A percentile compares a stretch with the other conserved stretches of the same genome.
phyloP scores from a whole-genome alignment of 2,888 invertebrate species.

The Pelosia muscerda region DNA sequence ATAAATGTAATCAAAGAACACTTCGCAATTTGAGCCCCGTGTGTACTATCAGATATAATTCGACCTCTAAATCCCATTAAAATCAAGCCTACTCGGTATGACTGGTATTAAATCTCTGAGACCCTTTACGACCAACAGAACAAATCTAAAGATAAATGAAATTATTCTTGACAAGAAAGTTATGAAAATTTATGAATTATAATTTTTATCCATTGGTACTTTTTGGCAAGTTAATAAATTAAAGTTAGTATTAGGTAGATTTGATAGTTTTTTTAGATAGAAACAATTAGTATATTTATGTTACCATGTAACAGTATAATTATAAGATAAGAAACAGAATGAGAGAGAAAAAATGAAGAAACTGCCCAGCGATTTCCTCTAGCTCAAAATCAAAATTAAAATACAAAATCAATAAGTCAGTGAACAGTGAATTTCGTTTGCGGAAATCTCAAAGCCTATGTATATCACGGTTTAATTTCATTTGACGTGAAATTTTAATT shows the following conservation, averaged over 20 bases:
- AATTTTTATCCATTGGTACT: constrained; percentile 4
- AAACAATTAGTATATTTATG: too few relatives aligned
- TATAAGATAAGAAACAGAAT: too few relatives aligned
- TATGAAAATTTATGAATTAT: constrained; percentile 16
- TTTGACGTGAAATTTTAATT: background rate
- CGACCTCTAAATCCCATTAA: constrained; percentile 44
- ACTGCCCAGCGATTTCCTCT: too few relatives aligned
- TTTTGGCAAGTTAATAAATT: background rate
- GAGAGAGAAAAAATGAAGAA: too few relatives aligned
- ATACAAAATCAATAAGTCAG: background rate
- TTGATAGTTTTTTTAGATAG: too few relatives aligned
- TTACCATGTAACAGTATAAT: too few relatives aligned
- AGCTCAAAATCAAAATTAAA: background rate
- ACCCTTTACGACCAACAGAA: constrained; percentile 33
- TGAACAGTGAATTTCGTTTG: background rate
- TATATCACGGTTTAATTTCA: background rate
- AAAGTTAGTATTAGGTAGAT: too few relatives aligned
- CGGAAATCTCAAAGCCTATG: background rate
- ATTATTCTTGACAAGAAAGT: constrained; percentile 20
- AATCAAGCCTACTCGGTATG: constrained; percentile 42
- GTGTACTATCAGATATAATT: constrained; percentile 31
- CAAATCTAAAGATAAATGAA: constrained; percentile 27
- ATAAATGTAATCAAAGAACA: background rate
- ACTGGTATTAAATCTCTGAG: constrained; percentile 50
- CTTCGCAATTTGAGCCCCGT: constrained; percentile 12